phyloP scores from a whole-genome alignment of 2,113 vertebrate species.

The Microcebus ravelobensis region DNA sequence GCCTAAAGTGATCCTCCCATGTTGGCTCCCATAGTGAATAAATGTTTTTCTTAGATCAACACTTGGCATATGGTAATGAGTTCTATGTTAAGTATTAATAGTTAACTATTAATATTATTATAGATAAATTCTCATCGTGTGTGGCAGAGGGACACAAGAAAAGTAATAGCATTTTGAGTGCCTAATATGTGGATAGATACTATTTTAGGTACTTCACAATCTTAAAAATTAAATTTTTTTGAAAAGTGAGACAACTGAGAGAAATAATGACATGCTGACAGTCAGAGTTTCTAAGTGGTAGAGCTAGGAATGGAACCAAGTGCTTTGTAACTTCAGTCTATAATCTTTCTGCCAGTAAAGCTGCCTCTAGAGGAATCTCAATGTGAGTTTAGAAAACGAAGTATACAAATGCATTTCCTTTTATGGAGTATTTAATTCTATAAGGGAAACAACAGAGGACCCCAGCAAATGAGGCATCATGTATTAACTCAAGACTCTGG shows the following conservation, averaged over 20 bases:
- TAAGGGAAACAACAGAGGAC: background rate
- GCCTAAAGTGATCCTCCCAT: too few relatives aligned
- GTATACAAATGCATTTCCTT: background rate
- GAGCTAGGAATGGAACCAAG: background rate
- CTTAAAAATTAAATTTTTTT: background rate
- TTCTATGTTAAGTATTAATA: background rate
- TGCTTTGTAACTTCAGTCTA: background rate
- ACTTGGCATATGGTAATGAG: background rate
- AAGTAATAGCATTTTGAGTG: background rate
- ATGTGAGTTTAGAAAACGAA: background rate
- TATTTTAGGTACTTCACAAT: background rate
- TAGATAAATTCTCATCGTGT: background rate
- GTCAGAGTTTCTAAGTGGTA: background rate
- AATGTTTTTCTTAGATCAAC: background rate
- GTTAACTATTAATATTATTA: background rate
- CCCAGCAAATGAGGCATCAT: background rate
- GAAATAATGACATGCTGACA: background rate
- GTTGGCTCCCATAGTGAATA: too few relatives aligned
- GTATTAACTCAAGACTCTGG: background rate
- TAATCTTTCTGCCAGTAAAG: background rate
- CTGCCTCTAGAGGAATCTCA: background rate
- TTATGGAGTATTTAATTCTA: background rate
- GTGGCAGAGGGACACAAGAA: background rate
- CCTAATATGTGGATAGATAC: background rate
- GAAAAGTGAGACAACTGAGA: background rate